Percentiles rank a stretch among this genome's conserved stretches.
Conservation (phyloP, 2,113 vertebrate genomes). For the Calonectris borealis region DNA sequence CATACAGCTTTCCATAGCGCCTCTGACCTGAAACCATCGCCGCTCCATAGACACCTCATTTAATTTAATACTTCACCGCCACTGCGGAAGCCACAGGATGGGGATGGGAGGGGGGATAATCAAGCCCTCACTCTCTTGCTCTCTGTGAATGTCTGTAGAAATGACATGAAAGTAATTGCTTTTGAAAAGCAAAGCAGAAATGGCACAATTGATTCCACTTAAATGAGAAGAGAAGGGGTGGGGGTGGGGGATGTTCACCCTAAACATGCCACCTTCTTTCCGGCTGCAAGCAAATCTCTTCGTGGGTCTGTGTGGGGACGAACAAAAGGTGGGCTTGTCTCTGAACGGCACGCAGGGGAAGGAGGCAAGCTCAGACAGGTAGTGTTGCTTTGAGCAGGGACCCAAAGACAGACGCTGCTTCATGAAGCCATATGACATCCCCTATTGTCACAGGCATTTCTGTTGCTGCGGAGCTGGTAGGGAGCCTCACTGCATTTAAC, state of each 20-base stretch:
- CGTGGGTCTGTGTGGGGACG: not conserved
- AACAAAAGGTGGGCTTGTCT: not conserved
- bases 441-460: not conserved
- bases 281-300: conserved; percentile 1
- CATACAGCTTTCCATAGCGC: conserved; percentile 70
- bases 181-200: conserved; percentile 89
- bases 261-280: conserved; percentile 67
- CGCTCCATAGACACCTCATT: conserved; percentile 90
- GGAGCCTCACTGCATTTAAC: not conserved
- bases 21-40: conserved; percentile 83
- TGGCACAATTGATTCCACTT: conserved; percentile 87
- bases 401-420: not conserved
- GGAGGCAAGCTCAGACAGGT: not conserved
- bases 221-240: conserved; percentile 74
- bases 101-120: conserved; percentile 86
- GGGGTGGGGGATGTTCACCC: conserved; percentile 71
- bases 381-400: not conserved
- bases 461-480: not conserved
- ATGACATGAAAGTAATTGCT: conserved; percentile 92
- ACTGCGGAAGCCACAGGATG: conserved; percentile 77
- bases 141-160: conserved; percentile 87
- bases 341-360: not conserved
- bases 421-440: not conserved
- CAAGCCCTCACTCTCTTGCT: conserved; percentile 78
- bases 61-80: conserved; percentile 91